Evolutionary conservation across 1,140 invertebrate species (phyloP), one percentile per base, ranked within the genome.

Genomic region (Oscheius sp.): DNA sequence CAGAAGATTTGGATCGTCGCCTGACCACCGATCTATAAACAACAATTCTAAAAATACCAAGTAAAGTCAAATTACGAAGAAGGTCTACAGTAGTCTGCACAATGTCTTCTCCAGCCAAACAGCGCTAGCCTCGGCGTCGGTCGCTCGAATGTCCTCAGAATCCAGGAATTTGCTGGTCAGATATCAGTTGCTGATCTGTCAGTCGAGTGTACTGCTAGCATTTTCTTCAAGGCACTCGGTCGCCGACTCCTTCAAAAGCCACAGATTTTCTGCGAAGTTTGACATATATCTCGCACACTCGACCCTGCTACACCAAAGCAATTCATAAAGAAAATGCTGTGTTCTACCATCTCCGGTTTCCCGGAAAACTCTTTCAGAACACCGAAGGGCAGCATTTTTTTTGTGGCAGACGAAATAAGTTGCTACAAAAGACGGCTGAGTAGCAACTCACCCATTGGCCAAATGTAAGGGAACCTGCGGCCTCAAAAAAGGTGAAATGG

Each of bases 331-430:
- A 13, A 36, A 26, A n/a, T 63, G 31, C 31, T 0, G 15, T 13
- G 35, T 32, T n/a, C n/a, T n/a, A n/a, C n/a, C n/a, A n/a, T n/a
- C n/a, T n/a, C n/a, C n/a, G n/a, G n/a, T 63, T 63, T 32, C 13
- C 35, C 36, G 10, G 36, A 26, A 34, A n/a, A n/a, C n/a, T n/a
- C n/a, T n/a, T n/a, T n/a, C n/a, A n/a, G n/a, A n/a, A 34, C 65
- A 34, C 28, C 68, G 2, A 42, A 28, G 1, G 34, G 26, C 3
- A 73, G 7, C 28, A 68, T 23, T 71, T 13, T 73, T 66, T 13
- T 65, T 66, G 38, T 71, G 68, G 29, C 68, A 71, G 18, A 71
- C 18, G 65, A 73, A 71, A 36, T 71, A 71, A 34, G 68, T 71
- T 71, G 65, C 72, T 71, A 34, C 31, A 71, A 52, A 61, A 71